A percentile compares a stretch with the other conserved stretches of the same genome.
Conservation (phyloP, 2,888 invertebrate genomes). For the Cetonia aurata region DNA sequence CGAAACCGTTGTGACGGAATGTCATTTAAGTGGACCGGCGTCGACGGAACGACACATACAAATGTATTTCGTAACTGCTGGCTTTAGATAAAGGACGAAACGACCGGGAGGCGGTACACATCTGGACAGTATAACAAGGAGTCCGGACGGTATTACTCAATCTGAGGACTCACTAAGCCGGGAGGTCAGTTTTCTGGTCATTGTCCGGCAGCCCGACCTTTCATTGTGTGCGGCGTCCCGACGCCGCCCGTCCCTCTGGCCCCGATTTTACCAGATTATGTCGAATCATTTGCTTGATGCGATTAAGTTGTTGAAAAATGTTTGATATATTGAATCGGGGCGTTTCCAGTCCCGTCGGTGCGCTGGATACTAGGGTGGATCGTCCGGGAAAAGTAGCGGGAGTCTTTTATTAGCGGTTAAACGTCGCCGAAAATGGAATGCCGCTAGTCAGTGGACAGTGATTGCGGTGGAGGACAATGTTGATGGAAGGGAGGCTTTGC, state of each 20-base stretch:
- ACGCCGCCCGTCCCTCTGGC: constrained; percentile 49
- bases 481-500: constrained; percentile 31
- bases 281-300: constrained; percentile 66
- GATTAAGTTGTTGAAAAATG: constrained; percentile 65
- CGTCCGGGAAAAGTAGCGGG: constrained; percentile 35
- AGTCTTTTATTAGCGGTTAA: constrained; percentile 40
- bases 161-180: constrained; percentile 52
- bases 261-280: constrained; percentile 60
- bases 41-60: constrained; percentile 34
- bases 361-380: constrained; percentile 26
- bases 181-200: constrained; percentile 57
- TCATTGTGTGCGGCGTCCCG: constrained; percentile 20
- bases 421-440: constrained; percentile 33
- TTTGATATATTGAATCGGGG: constrained; percentile 61
- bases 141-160: constrained; percentile 54
- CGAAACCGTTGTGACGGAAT: constrained; percentile 28
- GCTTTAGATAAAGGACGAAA: constrained; percentile 44
- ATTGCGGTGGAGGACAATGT: constrained; percentile 30
- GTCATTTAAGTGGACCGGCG: constrained; percentile 16
- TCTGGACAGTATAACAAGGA: constrained; percentile 53
- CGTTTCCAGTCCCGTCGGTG: constrained; percentile 45
- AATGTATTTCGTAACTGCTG: constrained; percentile 45
- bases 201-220: constrained; percentile 52
- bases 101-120: constrained; percentile 48
- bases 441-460: constrained; percentile 11